A percentile compares a stretch with the other conserved stretches of the same genome.
Conservation (phyloP, 1,140 invertebrate genomes). For the Caerostris darwini region DNA sequence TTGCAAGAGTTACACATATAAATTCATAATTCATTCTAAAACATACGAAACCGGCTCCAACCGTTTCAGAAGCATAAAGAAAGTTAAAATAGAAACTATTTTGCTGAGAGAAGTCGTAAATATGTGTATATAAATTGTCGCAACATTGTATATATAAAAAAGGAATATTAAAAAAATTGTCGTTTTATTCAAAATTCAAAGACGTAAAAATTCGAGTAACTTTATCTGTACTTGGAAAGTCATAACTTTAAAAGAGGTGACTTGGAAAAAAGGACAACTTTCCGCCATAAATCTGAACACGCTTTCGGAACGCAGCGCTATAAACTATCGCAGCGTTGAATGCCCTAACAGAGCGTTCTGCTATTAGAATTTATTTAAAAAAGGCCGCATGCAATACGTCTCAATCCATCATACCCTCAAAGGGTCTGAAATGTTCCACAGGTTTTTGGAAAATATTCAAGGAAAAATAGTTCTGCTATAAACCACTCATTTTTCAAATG, state of each 20-base stretch:
- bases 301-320: background rate
- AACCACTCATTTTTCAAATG: too few species aligned
- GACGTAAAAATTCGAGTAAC: slow-evolving; percentile 1
- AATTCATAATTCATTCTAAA: background rate
- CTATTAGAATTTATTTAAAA: slow-evolving; percentile 2
- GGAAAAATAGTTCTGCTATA: background rate
- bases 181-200: slow-evolving; percentile 5
- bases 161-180: background rate
- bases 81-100: background rate
- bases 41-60: background rate
- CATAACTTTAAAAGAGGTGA: background rate
- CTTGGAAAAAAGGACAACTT: background rate
- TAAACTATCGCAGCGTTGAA: slow-evolving; percentile 30
- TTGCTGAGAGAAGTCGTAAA: background rate
- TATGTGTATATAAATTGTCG: background rate
- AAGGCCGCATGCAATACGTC: background rate
- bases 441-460: background rate
- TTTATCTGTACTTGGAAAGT: background rate
- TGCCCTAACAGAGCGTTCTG: background rate
- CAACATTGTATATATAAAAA: background rate
- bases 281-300: slow-evolving; percentile 19
- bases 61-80: background rate
- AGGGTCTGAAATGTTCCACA: slow-evolving; percentile 12
- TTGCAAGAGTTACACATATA: background rate
- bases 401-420: background rate